phyloP scores from a whole-genome alignment of 1,140 invertebrate genomes.

The Dryas iulia region DNA sequence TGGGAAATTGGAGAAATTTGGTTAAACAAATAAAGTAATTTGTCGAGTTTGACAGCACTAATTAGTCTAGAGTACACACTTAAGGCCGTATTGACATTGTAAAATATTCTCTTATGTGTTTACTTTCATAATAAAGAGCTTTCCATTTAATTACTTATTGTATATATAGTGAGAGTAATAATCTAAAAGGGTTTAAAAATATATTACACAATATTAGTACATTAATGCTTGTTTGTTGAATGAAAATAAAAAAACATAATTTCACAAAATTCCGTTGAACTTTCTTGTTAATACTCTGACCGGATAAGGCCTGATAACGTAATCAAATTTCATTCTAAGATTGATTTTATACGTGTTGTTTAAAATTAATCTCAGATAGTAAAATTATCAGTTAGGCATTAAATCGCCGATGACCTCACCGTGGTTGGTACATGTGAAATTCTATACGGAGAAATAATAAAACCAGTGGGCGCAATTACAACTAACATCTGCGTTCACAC shows the following conservation, averaged over 20 bases:
- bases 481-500: neutral
- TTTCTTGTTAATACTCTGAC: neutral
- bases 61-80: neutral
- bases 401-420: constrained; percentile 7
- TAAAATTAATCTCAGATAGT: neutral
- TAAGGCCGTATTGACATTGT: neutral
- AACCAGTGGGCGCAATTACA: neutral
- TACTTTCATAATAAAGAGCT: neutral
- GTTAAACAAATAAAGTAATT: neutral
- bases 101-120: neutral
- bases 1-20: constrained; percentile 13
- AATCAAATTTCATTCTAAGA: neutral
- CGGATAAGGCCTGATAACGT: neutral
- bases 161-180: no score
- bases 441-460: neutral
- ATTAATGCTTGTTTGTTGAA: neutral
- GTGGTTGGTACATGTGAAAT: neutral
- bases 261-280: neutral
- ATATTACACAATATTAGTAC: no score
- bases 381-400: neutral
- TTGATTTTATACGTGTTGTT: neutral
- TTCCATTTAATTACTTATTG: neutral
- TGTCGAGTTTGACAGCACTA: neutral
- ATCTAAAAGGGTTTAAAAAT: no score
- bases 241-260: neutral